Evolutionary conservation across 2,888 invertebrate genomes (phyloP).

Genomic region (Camponotus fellah): DNA sequence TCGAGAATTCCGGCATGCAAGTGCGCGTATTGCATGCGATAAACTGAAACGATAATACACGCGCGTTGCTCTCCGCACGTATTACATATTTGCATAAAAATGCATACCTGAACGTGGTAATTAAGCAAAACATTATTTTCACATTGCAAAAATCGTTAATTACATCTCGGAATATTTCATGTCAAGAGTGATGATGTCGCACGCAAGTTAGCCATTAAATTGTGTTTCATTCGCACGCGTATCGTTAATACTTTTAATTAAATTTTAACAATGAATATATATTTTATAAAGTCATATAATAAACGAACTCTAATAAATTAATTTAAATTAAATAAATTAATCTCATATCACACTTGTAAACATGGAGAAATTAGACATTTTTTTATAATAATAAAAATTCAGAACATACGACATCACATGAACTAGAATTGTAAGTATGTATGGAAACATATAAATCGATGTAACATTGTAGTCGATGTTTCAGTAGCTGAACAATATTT

Average conservation of each 20-base stretch:
- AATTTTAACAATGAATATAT: not conserved
- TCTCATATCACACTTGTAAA: not conserved
- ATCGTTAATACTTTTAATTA: not conserved
- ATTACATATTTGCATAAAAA: not conserved
- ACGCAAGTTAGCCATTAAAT: constrained; percentile 44
- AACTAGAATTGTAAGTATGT: not conserved
- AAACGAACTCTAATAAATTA: constrained; percentile 11
- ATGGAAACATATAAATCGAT: not conserved
- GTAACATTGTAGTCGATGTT: not conserved
- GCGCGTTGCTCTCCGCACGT: not conserved
- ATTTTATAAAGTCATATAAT: constrained; percentile 2
- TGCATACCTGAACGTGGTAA: constrained; percentile 23
- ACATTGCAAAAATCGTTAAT: constrained; percentile 34
- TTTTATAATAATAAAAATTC: constrained; percentile 5
- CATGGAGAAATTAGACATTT: not conserved
- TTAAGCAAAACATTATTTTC: constrained; percentile 23
- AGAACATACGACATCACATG: not conserved
- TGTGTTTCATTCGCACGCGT: constrained; percentile 11
- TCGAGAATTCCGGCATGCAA: constrained; percentile 50
- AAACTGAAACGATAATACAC: constrained; percentile 14
- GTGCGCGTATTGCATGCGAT: constrained; percentile 19
- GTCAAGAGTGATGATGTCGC: not conserved
- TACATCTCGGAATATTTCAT: constrained; percentile 18
- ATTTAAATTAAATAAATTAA: constrained; percentile 28
- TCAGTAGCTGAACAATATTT: constrained; percentile 20